Percentiles rank a stretch among this genome's conserved stretches.
These are phyloP conservation scores for Saccopteryx leptura DNA, from an alignment of 2,113 vertebrate species.

Conservation along the genomic window DNA sequence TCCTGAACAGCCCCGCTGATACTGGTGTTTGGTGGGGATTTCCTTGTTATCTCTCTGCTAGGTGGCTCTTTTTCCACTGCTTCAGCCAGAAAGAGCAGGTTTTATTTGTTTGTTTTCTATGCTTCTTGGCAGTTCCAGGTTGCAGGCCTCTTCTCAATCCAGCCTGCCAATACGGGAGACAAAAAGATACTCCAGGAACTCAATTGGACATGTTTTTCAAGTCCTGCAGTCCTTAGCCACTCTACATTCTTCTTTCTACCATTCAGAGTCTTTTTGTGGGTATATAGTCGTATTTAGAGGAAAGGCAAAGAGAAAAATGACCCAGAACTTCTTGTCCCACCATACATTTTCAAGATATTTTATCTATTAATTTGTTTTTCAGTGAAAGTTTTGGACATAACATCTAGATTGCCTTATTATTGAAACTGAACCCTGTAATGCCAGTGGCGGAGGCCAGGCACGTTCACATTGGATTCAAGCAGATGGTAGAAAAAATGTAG, in stretches of 20 bases:
- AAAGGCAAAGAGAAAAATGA: background rate
- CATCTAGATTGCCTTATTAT: too few relatives aligned
- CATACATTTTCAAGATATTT: background rate
- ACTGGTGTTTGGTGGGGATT: fast-evolving
- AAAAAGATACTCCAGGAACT: background rate
- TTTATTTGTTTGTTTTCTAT: background rate
- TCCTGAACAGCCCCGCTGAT: background rate
- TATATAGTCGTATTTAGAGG: background rate
- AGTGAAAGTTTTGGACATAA: background rate
- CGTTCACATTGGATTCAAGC: too few relatives aligned
- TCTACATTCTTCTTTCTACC: background rate
- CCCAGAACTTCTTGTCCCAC: background rate
- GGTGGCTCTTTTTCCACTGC: background rate
- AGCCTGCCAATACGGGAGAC: background rate
- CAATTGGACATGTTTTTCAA: background rate
- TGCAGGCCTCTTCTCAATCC: background rate
- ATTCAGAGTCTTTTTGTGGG: background rate
- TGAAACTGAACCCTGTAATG: too few relatives aligned
- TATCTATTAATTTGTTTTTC: background rate
- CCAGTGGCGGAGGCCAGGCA: too few relatives aligned
- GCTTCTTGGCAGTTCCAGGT: background rate
- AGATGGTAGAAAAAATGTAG: too few relatives aligned
- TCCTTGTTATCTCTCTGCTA: background rate
- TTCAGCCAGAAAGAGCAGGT: background rate
- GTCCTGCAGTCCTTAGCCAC: too few relatives aligned